Conservation (phyloP, 2,888 invertebrate species). For the Conus canariensis region DNA sequence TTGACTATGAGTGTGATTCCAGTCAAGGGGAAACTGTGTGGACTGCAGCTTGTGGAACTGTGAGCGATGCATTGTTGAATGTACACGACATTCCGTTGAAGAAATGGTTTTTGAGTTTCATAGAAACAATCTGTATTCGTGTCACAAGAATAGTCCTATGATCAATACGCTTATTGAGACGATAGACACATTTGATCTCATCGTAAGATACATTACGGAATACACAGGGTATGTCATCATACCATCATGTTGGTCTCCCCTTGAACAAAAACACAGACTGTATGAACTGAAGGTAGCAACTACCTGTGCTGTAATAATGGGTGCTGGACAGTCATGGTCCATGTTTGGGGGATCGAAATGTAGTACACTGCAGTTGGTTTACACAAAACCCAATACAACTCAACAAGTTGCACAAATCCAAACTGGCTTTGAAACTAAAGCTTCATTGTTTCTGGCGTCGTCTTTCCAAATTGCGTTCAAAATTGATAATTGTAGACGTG, state of each 20-base stretch:
- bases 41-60: neutral
- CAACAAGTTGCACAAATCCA: too few species aligned
- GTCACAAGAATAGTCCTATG: neutral
- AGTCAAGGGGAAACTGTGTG: neutral
- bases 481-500: too few species aligned
- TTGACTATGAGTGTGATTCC: neutral
- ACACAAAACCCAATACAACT: too few species aligned
- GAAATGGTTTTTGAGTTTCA: neutral
- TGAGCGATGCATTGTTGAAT: neutral
- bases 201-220: neutral
- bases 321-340: too few species aligned
- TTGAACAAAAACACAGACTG: neutral
- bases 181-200: neutral
- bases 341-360: too few species aligned
- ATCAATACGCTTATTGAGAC: neutral
- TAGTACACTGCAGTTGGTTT: too few species aligned
- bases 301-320: too few species aligned
- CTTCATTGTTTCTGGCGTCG: too few species aligned
- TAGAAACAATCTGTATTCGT: neutral
- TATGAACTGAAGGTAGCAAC: too few species aligned
- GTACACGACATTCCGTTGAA: neutral
- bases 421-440: too few species aligned
- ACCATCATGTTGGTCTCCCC: neutral
- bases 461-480: too few species aligned
- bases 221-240: neutral